Base-by-base conservation (phyloP, 2,797 vertebrate species). In the Pterois miles region DNA sequence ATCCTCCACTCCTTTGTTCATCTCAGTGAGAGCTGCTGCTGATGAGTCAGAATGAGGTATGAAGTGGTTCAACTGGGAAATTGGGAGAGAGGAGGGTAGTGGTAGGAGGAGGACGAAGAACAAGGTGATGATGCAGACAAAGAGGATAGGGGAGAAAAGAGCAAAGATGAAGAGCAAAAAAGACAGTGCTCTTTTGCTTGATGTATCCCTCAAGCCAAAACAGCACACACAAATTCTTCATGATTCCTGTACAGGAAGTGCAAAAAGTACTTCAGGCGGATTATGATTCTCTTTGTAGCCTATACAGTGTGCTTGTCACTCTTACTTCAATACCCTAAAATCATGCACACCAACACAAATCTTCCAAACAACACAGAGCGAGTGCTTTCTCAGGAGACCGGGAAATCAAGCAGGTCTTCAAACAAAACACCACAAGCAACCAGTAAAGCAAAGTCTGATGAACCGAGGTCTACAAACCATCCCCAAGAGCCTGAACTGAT, bases 21-120 rank as follows among this genome's bases (percentile, higher is more conserved):
- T 75, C 74, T 82, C 69, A 12, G 56, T 29, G 43, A 83, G 82
- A 82, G 86, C 78, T 81, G 62, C 25, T 60, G 78, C 82, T 60
- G 78, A 85, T 86, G 86, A 87, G 83, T 88, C 84, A 88, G 81
- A 79, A 71, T 65, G 76, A 85, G 73, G 71, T 76, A 82, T 87
- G 90, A 76, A 86, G 82, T 70, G 67, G 76, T 87, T 88, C 83
- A 86, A 81, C 71, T 70, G 74, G 78, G 71, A 85, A 80, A 83
- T 23, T 58, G 31, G 12, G 33, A 59, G 52, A 78, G 53, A 54
- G 23, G 58, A 86, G 56, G 53, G 71, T 34, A 66, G 76, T 67
- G 65, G 80, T 75, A 86, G 74, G 70, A 75, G 80, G 77, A 86
- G 74, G 70, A 75, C 66, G 59, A 76, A 60, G 54, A 66, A 50